phyloP scores from a whole-genome alignment of 1,140 invertebrate genomes.

The Berghia stephanieae region DNA sequence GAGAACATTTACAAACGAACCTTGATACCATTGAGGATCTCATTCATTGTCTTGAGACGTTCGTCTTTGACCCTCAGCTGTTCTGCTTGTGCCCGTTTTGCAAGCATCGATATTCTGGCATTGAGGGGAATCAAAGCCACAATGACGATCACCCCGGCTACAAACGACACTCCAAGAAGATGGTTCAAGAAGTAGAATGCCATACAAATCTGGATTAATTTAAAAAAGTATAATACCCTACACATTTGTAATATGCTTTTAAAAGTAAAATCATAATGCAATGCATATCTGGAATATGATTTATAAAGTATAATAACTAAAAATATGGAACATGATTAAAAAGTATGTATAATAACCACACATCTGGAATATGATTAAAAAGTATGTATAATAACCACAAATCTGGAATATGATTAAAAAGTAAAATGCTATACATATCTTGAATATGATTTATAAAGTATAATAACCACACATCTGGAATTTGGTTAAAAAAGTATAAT shows the following conservation, averaged over 20 bases:
- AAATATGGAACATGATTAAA: too few species aligned
- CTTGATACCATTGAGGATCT: conserved; percentile 69
- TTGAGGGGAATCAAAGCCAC: conserved; percentile 75
- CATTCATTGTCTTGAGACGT: conserved; percentile 69
- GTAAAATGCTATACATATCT: too few species aligned
- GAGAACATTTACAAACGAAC: conserved; percentile 70
- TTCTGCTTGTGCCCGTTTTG: conserved; percentile 69
- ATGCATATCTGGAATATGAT: neutral
- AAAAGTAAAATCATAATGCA: neutral
- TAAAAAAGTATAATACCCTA: conserved; percentile 69
- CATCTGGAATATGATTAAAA: too few species aligned
- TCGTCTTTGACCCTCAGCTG: conserved; percentile 72
- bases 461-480: too few species aligned
- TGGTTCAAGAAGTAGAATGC: conserved; percentile 90
- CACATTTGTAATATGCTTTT: neutral
- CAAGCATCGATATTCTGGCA: conserved; percentile 83
- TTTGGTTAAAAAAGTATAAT: too few species aligned
- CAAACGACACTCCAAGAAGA: conserved; percentile 69
- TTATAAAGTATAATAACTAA: too few species aligned
- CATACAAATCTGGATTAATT: conserved; percentile 86
- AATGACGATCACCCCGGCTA: conserved; percentile 66
- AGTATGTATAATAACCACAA: too few species aligned
- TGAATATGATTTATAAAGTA: too few species aligned
- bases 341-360: too few species aligned
- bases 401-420: too few species aligned